Base-by-base conservation (phyloP, 2,797 vertebrate species). In the Myotis myotis region DNA sequence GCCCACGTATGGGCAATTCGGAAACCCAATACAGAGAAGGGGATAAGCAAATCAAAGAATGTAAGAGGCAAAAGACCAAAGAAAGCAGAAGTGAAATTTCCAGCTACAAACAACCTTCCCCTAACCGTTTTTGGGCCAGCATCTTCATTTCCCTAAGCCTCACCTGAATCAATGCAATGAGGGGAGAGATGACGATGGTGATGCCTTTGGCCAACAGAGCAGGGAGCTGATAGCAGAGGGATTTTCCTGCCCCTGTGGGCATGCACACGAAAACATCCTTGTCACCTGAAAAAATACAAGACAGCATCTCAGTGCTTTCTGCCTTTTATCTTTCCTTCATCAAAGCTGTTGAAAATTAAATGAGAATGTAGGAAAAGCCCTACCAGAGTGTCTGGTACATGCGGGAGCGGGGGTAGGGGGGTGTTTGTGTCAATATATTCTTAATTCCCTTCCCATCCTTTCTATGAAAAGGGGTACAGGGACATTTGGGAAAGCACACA, bases 141-240 rank as follows among this genome's bases (percentile, higher is more conserved):
- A 60, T 33, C 38, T 89, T 76, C 51, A 80, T 36, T 13, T 8
- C 57, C 66, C 33, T 3, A 57, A 74, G 68, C 83, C 97, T 98
- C 97, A 99, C 99, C 99, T 99, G 99, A 95, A 99, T 99, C 97
- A 99, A 98, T 44, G 99, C 99, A 97, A 99, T 99, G 84, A 99
- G 98, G 44, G 99, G 99, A 92, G 99, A 99, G 96, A 99, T 98
- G 90, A 99, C 99, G 96, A 99, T 98, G 76, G 99, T 99, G 96
- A 99, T 99, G 66, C 99, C 99, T 92, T 98, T 96, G 79, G 99
- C 98, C 98, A 99, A 94, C 36, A 99, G 94, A 68, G 99, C 99
- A 93, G 99, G 99, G 33, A 99, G 99, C 98, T 99, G 99, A 97
- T 99, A 99, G 95, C 99, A 99, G 49, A 99, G 98, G 64, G 99